Evolutionary conservation across 2,888 invertebrate species (phyloP), one percentile per base, ranked within the genome.

Genomic region (Thecophora atra): DNA sequence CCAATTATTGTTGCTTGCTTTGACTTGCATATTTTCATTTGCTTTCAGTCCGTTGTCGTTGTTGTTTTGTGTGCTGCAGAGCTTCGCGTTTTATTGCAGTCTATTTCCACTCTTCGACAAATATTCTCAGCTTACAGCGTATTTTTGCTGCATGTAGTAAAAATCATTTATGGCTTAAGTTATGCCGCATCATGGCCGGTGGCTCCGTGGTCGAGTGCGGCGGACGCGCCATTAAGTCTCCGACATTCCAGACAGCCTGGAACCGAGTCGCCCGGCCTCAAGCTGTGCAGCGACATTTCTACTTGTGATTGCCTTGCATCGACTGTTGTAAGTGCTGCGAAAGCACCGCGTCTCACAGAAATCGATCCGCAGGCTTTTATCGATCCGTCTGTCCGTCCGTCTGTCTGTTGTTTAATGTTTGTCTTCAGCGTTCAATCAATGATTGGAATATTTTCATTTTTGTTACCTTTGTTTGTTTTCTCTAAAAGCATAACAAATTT

Each of bases 141-240:
- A 6, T 54, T 54, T 19, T 54, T 54, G 54, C 28, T 58, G 58
- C 30, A 58, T 28, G 58, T 15, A 58, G 21, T 58, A 58, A 26
- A 58, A 58, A 26, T 26, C 17, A 28, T 58, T 58, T 58, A 58
- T 58, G 21, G 24, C 58, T 1, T 28, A 58, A 58, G 24, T 58
- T 58, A 58, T 58, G 58, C 26, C 15, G 58, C 28, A 28, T 58
- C 58, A 58, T 58, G 58, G 28, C 8, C 17, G 17, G 15, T 28
- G 26, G 28, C 47, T 1, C 26, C 26, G 24, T 28, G n/a, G n/a
- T 28, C 26, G 58, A 19, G 3, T 54, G 19, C 56, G 56, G 68
- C 52, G 7, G 17, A 37, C 74, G 77, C 83, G 81, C 82, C 83
- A 77, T 77, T 78, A 79, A 79, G 82, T 83, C 82, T 82, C 80